Evolutionary conservation across 2,888 invertebrate genomes (phyloP), one percentile per base, ranked within the genome.

Genomic region (Drosophila emarginata): DNA sequence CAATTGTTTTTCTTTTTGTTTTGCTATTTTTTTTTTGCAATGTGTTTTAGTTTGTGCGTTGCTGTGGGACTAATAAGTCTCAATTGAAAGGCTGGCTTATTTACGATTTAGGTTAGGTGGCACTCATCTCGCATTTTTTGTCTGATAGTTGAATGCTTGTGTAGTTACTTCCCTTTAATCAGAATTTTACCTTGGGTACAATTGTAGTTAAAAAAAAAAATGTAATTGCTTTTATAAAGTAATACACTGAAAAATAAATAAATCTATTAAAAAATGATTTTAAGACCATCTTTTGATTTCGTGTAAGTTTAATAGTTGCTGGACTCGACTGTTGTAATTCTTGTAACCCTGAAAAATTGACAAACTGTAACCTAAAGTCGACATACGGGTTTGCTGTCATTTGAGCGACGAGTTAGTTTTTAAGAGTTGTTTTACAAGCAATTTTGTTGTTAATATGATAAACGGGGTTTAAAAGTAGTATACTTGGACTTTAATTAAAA

Each of bases 31-130:
- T 1, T 45, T n/a, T 45, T 21, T 54, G 39, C 14, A 39, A 14
- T 14, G 14, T 18, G 9, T 56, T n/a, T 32, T n/a, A 14, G 21
- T 37, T 21, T 37, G 14, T 14, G 15, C 5, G 14, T 23, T 51
- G 12, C 4, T 21, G 45, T 15, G 60, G 53, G 51, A 37, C 63
- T 51, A 61, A 61, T 61, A 26, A 61, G 53, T 7, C 39, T 15
- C 28, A 53, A 61, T 61, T 61, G 32, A 61, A 28, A 53, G 61
- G 51, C 28, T 36, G 61, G 51, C 28, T 36, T 36, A 51, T 39
- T 37, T 53, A 15, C 15, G 52, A 53, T 61, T 61, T 40, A 11
- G 61, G 53, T 28, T 59, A 40, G 52, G 21, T 37, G 4, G 37
- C n/a, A 4, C 37, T 2, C n/a, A 37, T n/a, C n/a, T n/a, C n/a